Evolutionary conservation across 2,888 invertebrate genomes (phyloP), one percentile per base, ranked within the genome.

Genomic region (Leucophora obtusa): DNA sequence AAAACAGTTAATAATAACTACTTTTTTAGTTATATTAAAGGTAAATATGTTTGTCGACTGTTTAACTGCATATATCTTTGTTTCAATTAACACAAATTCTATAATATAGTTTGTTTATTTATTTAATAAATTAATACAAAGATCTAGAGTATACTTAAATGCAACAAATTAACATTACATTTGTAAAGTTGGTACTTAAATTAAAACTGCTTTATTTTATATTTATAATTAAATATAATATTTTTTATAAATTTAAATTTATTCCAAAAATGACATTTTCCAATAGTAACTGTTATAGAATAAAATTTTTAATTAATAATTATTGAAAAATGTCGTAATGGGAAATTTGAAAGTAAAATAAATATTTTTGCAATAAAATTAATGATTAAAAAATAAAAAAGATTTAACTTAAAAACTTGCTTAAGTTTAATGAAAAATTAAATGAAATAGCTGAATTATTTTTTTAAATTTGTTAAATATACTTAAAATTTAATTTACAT

Each of bases 111-210:
- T 66, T 63, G n/a, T 59, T 65, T 51, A 71, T 71, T 71, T 76
- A 38, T 59, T 21, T 73, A 59, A 58, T 68, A 77, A 53, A 69
- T 75, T 76, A 58, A 69, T 82, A 60, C 24, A 76, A 70, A 70
- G 24, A 60, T 69, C 15, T 69, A 51, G 60, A 73, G 76, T 54
- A n/a, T n/a, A n/a, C n/a, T 62, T 75, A 80, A 79, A 78, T 77
- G 80, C 73, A 80, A 81, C 47, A 68, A 28, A 28, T 28, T 28
- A 82, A 85, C 73, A 69, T 62, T 66, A 62, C 11, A 59, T 21
- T 54, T 65, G 18, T 60, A 50, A 58, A 50, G 21, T 66, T 68
- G 10, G 10, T 51, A 63, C 70, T 70, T 74, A 79, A 14, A 50
- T 63, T 56, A 21, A 53, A 62, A 62, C 21, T 62, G 50, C 10